Evolutionary conservation across 1,140 invertebrate genomes (phyloP).

Genomic region (Drusus annulatus): DNA sequence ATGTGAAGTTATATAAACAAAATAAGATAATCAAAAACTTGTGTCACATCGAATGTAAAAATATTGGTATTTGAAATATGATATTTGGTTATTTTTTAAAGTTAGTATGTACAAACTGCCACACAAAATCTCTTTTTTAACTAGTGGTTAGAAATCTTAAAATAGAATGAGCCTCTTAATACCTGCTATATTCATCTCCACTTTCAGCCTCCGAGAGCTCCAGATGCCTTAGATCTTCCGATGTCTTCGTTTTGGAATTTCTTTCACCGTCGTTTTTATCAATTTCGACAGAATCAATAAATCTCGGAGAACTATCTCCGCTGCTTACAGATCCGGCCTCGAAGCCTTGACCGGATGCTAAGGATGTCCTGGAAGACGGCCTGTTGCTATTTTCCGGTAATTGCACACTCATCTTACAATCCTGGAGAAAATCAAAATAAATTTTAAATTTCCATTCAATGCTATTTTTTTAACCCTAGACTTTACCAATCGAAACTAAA

Average conservation of each 20-base stretch:
- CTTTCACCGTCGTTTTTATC: not conserved
- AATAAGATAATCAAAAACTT: too few species aligned
- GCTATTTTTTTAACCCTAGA: too few species aligned
- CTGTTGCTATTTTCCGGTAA: constrained; percentile 1
- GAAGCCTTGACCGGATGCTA: not conserved
- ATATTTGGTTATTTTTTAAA: too few species aligned
- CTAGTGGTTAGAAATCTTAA: too few species aligned
- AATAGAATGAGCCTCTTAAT: too few species aligned
- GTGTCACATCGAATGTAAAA: too few species aligned
- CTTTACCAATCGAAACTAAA: too few species aligned
- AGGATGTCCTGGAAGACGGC: not conserved
- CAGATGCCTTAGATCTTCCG: not conserved
- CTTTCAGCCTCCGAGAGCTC: not conserved
- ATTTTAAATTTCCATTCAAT: too few species aligned
- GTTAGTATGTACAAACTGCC: too few species aligned
- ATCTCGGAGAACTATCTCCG: not conserved
- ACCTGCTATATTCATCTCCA: constrained; percentile 1
- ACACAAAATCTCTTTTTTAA: too few species aligned
- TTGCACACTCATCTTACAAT: constrained; percentile 12
- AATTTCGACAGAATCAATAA: not conserved
- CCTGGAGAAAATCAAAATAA: not conserved
- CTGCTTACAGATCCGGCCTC: not conserved
- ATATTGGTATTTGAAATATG: too few species aligned
- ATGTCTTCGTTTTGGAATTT: not conserved
- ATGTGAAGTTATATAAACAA: too few species aligned